These are phyloP conservation scores for Nymphalis io DNA, from an alignment of 1,140 invertebrate species.

Conservation along the genomic window DNA sequence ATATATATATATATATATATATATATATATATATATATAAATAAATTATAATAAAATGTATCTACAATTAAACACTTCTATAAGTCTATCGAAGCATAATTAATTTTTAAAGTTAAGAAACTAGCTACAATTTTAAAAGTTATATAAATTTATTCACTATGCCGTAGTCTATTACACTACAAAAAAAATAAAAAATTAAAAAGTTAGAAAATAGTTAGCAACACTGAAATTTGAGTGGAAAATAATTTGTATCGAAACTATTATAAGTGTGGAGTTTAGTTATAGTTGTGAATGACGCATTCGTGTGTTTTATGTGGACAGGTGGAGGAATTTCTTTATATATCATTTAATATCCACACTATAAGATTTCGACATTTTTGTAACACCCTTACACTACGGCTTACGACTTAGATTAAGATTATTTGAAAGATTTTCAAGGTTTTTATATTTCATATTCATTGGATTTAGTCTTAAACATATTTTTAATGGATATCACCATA, in stretches of 20 bases:
- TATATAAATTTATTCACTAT: too few relatives aligned
- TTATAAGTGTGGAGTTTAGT: background rate
- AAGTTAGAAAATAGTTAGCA: background rate
- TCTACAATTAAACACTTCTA: too few relatives aligned
- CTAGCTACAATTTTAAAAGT: too few relatives aligned
- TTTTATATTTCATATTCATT: background rate
- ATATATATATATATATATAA: too few relatives aligned
- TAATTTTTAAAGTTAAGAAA: too few relatives aligned
- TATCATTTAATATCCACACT: conserved; percentile 28
- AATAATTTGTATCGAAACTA: background rate
- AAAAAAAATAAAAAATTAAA: too few relatives aligned
- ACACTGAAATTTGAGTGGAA: background rate
- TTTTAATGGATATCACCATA: background rate
- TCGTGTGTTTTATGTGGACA: conserved; percentile 49
- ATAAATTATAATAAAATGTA: too few relatives aligned
- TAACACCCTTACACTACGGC: too few relatives aligned
- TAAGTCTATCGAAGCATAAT: too few relatives aligned
- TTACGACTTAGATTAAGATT: conserved; percentile 13
- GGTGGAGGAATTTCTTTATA: conserved; percentile 48
- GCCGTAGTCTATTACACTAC: too few relatives aligned
- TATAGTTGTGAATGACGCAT: conserved; percentile 42
- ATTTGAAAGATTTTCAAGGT: conserved; percentile 3
- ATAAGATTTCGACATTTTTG: conserved; percentile 34
- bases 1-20: too few relatives aligned
- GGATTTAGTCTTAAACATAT: background rate